Evolutionary conservation across 2,113 vertebrate species (phyloP).

Genomic region (Mobula birostris): DNA sequence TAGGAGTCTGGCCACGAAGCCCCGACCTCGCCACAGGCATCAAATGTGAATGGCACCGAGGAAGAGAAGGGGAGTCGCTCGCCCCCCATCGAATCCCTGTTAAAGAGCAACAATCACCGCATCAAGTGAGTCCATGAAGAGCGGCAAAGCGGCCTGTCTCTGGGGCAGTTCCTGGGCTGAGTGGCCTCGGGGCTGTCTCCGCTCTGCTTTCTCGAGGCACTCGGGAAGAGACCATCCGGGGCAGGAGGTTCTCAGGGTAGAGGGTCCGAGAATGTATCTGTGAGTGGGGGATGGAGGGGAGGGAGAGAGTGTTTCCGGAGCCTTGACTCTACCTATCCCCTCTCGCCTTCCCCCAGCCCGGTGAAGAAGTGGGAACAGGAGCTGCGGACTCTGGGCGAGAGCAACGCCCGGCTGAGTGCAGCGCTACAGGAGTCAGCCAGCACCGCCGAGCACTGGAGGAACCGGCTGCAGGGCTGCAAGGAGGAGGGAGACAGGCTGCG

Average conservation of each 20-base stretch:
- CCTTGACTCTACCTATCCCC: too few species aligned
- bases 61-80: constrained; percentile 82
- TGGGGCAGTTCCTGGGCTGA: too few species aligned
- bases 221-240: too few species aligned
- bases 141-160: too few species aligned
- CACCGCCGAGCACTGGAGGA: constrained; percentile 89
- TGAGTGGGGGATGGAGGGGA: too few species aligned
- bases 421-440: constrained; percentile 79
- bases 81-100: constrained; percentile 59
- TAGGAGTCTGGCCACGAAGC: constrained; percentile 77
- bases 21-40: constrained; percentile 69
- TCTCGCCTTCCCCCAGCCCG: constrained; percentile 58
- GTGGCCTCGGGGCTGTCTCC: too few species aligned
- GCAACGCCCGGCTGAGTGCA: constrained; percentile 72
- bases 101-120: constrained; percentile 80
- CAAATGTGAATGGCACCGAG: constrained; percentile 88
- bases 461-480: constrained; percentile 74
- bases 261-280: too few species aligned
- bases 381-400: constrained; percentile 83
- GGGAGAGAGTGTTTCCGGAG: too few species aligned
- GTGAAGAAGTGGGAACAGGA: constrained; percentile 92
- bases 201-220: too few species aligned
- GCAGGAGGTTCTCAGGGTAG: too few species aligned
- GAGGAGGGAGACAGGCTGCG: constrained; percentile 81
- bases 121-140: constrained; percentile 63